phyloP scores from a whole-genome alignment of 2,113 vertebrate species.

The Sorex fumeus region DNA sequence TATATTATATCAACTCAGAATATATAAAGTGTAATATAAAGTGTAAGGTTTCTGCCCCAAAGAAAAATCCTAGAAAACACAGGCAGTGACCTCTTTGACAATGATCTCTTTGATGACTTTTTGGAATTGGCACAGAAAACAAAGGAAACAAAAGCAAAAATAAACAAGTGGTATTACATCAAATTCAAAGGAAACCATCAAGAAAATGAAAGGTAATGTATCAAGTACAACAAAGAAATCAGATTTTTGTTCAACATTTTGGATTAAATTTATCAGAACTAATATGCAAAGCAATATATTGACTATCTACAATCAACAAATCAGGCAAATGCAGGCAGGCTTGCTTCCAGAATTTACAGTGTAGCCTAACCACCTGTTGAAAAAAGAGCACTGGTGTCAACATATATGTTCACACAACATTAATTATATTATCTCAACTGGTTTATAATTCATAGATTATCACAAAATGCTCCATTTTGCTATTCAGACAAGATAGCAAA shows the following conservation, averaged over 20 bases:
- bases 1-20: not conserved
- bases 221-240: constrained; percentile 3
- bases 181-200: not conserved
- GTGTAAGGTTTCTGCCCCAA: not conserved
- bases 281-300: not conserved
- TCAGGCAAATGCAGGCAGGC: not conserved
- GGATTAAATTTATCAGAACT: constrained; percentile 20
- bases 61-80: constrained; percentile 1
- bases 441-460: not conserved
- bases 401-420: accelerated
- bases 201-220: not conserved
- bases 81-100: not conserved
- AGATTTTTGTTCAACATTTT: constrained; percentile 16
- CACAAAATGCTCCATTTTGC: not conserved
- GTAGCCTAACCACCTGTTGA: not conserved
- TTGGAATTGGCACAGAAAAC: not conserved
- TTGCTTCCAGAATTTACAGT: not conserved
- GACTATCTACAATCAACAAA: not conserved
- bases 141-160: constrained; percentile 32
- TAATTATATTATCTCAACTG: not conserved
- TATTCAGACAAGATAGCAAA: not conserved
- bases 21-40: not conserved
- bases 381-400: not conserved
- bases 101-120: not conserved
- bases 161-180: not conserved